Evolutionary conservation across 1,140 invertebrate species (phyloP).

Genomic region (Globodera rostochiensis): DNA sequence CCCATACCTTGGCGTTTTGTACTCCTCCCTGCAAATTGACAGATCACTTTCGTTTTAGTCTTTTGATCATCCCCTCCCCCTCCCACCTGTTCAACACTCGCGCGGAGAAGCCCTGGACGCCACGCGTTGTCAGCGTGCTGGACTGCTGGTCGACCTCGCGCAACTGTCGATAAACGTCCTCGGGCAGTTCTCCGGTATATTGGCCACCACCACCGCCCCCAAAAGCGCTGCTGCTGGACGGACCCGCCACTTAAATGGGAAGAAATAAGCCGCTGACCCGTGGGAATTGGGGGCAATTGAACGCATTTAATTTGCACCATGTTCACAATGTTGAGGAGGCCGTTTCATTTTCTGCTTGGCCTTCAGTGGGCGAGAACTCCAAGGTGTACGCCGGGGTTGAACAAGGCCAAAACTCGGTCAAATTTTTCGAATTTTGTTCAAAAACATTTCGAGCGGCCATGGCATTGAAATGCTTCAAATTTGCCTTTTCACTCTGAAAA

Average conservation of each 20-base stretch:
- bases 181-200: conserved; percentile 23
- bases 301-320: background rate
- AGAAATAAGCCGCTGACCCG: background rate
- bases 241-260: conserved; percentile 16
- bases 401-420: background rate
- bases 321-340: background rate
- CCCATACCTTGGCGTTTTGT: conserved; percentile 5
- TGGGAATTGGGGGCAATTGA: background rate
- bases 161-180: conserved; percentile 37
- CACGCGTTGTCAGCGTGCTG: conserved; percentile 42
- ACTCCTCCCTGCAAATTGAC: conserved; percentile 3
- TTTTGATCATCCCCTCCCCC: background rate
- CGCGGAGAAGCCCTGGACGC: conserved; percentile 45
- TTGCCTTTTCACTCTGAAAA: background rate
- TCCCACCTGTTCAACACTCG: conserved; percentile 36
- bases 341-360: background rate
- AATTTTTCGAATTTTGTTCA: background rate
- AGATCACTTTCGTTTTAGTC: background rate
- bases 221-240: conserved; percentile 22
- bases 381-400: background rate
- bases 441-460: background rate
- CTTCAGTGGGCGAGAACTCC: background rate
- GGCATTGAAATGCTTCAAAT: background rate
- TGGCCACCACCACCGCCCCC: background rate
- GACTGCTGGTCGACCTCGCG: conserved; percentile 49